Percentiles rank a stretch among this genome's conserved stretches.
Conservation (phyloP, 2,888 invertebrate species). For the Brachyptera putata region DNA sequence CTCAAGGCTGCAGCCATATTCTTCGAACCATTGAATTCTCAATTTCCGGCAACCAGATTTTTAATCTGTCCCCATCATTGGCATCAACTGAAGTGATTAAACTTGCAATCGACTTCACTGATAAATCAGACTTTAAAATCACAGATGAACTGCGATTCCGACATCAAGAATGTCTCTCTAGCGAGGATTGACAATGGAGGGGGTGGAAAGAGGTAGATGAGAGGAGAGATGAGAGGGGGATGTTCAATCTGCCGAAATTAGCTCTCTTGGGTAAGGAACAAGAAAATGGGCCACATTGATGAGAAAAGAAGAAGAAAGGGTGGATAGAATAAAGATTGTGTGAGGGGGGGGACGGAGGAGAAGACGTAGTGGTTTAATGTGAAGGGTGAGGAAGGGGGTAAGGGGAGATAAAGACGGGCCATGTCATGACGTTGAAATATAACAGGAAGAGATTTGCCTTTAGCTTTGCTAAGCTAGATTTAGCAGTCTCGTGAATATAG, state of each 20-base stretch:
- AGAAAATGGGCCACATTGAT: conserved; percentile 14
- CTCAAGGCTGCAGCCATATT: too few relatives aligned
- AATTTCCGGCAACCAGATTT: too few relatives aligned
- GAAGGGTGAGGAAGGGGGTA: not conserved
- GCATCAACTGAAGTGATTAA: not conserved
- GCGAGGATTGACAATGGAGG: not conserved
- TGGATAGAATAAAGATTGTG: conserved; percentile 16
- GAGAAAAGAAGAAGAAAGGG: conserved; percentile 12
- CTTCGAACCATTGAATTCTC: too few relatives aligned
- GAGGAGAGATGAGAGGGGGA: not conserved
- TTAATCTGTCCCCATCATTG: not conserved
- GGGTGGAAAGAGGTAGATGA: not conserved
- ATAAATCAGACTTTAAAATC: too few relatives aligned
- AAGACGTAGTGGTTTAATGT: not conserved
- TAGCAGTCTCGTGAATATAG: too few relatives aligned
- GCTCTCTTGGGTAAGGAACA: conserved; percentile 14
- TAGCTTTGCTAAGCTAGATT: not conserved
- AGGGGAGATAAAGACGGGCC: not conserved
- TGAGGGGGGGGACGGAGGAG: not conserved
- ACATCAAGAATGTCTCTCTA: not conserved
- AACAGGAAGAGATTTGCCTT: not conserved
- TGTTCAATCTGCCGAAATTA: conserved; percentile 18
- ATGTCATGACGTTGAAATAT: not conserved
- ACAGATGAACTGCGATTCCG: not conserved
- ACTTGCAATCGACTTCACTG: not conserved